Conservation (phyloP, 2,888 invertebrate genomes). For the Petrolisthes manimaculis region DNA sequence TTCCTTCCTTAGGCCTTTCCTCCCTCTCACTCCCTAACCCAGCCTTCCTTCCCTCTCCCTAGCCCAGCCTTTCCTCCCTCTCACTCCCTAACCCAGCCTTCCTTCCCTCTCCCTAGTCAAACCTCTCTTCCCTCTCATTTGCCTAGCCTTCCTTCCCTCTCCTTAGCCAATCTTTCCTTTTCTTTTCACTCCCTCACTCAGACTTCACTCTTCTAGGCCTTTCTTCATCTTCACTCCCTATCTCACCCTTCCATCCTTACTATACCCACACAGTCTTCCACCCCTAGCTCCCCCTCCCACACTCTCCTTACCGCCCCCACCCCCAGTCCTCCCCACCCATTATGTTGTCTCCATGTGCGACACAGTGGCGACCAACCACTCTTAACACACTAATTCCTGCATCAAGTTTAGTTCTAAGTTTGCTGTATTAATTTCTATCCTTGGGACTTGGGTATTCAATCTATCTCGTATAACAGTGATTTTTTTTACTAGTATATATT, state of each 20-base stretch:
- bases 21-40: background rate
- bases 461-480: too few species aligned
- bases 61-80: background rate
- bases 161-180: slow-evolving; percentile 1
- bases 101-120: background rate
- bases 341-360: background rate
- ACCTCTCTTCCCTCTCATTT: background rate
- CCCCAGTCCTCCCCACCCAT: background rate
- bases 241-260: background rate
- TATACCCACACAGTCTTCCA: background rate
- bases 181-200: background rate
- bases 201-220: background rate
- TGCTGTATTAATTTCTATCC: too few species aligned
- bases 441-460: too few species aligned
- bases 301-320: background rate
- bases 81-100: background rate
- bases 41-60: background rate
- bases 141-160: background rate
- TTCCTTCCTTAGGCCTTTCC: background rate
- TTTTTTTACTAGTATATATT: too few species aligned
- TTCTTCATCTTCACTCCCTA: background rate
- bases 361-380: too few species aligned
- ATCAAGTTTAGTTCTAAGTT: too few species aligned
- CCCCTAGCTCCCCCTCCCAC: background rate
- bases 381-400: too few species aligned